Percentiles rank a stretch among this genome's conserved stretches.
Evolutionary conservation across 2,797 vertebrate genomes (phyloP).

Genomic region (Dallia pectoralis): DNA sequence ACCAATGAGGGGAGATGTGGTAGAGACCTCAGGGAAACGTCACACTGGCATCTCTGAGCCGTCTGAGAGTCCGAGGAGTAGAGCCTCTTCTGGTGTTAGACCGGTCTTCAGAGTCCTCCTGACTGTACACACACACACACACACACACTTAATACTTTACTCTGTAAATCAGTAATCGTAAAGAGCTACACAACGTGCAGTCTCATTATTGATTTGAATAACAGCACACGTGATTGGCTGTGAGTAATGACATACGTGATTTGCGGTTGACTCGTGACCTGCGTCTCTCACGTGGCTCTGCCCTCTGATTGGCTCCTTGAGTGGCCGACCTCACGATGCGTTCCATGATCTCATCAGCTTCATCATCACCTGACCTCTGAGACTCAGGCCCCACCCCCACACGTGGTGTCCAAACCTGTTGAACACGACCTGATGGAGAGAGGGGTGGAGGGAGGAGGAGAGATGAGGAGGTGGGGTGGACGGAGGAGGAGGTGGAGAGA

Average conservation of each 20-base stretch:
- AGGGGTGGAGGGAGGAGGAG: not conserved
- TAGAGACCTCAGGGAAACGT: conserved; percentile 40
- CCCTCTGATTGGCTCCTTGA: conserved; percentile 87
- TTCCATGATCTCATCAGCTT: conserved; percentile 96
- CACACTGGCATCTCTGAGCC: conserved; percentile 82
- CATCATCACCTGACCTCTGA: conserved; percentile 78
- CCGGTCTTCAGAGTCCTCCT: conserved; percentile 92
- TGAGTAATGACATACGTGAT: conserved; percentile 77
- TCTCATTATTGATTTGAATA: not conserved
- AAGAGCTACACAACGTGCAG: not conserved
- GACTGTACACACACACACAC: conserved; percentile 67
- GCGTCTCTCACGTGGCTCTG: conserved; percentile 87
- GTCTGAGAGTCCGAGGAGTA: conserved; percentile 86
- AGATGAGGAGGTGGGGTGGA: not conserved
- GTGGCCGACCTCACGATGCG: conserved; percentile 93
- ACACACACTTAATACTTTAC: too few species aligned
- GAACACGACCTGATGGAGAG: conserved; percentile 70
- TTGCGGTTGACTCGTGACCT: conserved; percentile 92
- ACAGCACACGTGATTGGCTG: not conserved
- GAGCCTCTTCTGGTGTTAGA: conserved; percentile 90
- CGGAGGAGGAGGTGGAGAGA: too few species aligned
- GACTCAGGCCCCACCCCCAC: conserved; percentile 82
- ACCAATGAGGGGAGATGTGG: conserved; percentile 8
- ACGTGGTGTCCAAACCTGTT: conserved; percentile 67
- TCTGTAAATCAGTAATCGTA: too few species aligned